These are phyloP conservation scores for Ptychodera flava DNA, from an alignment of 35 echinoderm and acorn worm species.

Conservation along the genomic window DNA sequence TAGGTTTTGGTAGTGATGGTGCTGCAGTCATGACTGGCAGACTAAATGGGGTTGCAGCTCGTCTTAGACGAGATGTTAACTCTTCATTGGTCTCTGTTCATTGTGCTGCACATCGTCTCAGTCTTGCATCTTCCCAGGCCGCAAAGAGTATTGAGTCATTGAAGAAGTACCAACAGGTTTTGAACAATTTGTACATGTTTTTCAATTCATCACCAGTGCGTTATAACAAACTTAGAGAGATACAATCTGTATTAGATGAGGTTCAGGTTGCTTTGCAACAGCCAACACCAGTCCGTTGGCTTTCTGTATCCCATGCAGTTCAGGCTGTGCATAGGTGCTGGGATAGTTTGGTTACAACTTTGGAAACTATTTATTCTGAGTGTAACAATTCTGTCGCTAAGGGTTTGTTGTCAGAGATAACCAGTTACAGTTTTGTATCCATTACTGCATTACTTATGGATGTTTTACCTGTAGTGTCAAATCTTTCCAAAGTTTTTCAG, in stretches of 20 bases:
- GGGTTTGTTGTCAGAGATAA: conserved; percentile 4
- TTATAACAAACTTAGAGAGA: neutral
- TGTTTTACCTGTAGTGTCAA: conserved; percentile 7
- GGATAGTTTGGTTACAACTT: conserved; percentile 7
- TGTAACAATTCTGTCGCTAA: neutral
- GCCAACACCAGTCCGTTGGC: neutral
- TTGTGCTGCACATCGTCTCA: conserved; percentile 9
- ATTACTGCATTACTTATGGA: conserved; percentile 3
- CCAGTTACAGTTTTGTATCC: neutral
- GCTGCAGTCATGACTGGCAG: conserved; percentile 5
- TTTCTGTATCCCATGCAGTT: neutral
- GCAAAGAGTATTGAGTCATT: neutral
- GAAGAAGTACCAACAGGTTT: neutral
- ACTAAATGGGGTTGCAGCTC: neutral
- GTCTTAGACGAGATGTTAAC: neutral
- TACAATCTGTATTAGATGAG: conserved; percentile 4
- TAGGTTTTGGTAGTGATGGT: conserved; percentile 8
- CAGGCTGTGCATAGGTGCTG: neutral
- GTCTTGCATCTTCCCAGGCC: conserved; percentile 6
- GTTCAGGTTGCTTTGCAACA: neutral
- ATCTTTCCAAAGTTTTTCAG: neutral
- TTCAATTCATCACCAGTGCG: neutral
- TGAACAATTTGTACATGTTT: conserved; percentile 3
- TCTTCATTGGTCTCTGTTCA: neutral
- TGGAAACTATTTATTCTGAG: neutral